phyloP scores from a whole-genome alignment of 2,113 vertebrate species.

The Zapus hudsonius region DNA sequence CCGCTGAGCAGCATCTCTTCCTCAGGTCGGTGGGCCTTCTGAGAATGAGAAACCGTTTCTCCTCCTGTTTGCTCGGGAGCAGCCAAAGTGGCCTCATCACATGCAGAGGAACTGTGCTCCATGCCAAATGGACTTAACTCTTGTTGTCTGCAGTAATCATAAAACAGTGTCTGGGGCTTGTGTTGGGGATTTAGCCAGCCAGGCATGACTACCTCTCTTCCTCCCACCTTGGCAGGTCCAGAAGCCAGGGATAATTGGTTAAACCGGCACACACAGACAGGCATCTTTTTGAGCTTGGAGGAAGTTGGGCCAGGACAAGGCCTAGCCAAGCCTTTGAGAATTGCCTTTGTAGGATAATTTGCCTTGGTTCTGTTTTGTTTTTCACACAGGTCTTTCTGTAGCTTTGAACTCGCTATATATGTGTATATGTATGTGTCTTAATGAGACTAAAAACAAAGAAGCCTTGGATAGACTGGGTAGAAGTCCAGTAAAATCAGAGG shows the following conservation, averaged over 20 bases:
- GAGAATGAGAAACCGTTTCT: background rate
- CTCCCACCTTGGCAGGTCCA: background rate
- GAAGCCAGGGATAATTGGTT: background rate
- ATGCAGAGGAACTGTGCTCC: background rate
- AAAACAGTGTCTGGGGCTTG: background rate
- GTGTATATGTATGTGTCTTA: background rate
- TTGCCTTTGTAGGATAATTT: background rate
- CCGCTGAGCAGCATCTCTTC: background rate
- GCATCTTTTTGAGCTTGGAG: background rate
- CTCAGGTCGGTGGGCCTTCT: background rate
- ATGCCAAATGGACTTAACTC: background rate
- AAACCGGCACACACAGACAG: background rate
- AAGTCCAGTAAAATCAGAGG: background rate
- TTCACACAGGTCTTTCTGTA: background rate
- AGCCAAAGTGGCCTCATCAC: background rate
- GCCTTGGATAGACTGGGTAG: background rate
- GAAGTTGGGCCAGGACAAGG: background rate
- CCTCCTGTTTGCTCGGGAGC: background rate
- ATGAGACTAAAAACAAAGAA: background rate
- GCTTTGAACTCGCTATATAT: background rate
- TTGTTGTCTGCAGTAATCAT: background rate
- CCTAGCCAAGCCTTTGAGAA: background rate
- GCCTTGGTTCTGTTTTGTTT: background rate
- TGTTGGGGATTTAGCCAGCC: slow-evolving; percentile 6
- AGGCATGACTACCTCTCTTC: background rate